These are phyloP conservation scores for Hafferia zeledoni DNA, from an alignment of 2,797 vertebrate genomes.

Conservation along the genomic window DNA sequence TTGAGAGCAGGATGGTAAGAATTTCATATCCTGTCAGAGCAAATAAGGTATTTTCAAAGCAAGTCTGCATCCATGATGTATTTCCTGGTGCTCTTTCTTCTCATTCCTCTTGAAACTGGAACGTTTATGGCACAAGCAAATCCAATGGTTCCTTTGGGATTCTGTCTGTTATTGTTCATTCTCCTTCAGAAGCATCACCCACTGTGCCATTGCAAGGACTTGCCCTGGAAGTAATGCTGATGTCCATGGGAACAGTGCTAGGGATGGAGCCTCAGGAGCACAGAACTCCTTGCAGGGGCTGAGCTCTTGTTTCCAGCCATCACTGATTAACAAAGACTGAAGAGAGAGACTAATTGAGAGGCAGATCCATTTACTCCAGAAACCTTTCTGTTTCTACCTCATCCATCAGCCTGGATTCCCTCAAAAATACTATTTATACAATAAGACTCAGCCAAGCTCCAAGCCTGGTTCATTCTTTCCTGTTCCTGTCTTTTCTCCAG, in stretches of 20 bases:
- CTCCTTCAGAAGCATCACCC: not conserved
- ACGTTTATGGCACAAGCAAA: not conserved
- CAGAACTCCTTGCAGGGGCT: not conserved
- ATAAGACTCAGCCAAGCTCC: not conserved
- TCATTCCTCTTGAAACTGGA: not conserved
- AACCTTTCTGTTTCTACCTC: not conserved
- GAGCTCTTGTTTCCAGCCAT: not conserved
- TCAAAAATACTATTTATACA: not conserved
- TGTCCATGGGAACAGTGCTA: not conserved
- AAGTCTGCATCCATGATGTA: not conserved
- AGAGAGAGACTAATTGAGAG: not conserved
- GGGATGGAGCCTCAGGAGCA: not conserved
- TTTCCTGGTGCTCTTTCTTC: not conserved
- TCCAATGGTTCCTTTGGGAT: not conserved
- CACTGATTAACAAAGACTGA: not conserved
- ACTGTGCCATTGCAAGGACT: not conserved
- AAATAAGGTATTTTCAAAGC: not conserved
- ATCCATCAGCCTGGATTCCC: not conserved
- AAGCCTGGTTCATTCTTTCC: not conserved
- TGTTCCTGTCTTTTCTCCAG: not conserved
- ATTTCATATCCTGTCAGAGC: not conserved
- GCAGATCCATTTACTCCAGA: not conserved
- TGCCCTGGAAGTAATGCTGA: not conserved
- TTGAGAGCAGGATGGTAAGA: not conserved
- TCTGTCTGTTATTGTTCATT: not conserved